Evolutionary conservation across 2,888 invertebrate genomes (phyloP), one percentile per base, ranked within the genome.

Genomic region (Luffia ferchaultella): DNA sequence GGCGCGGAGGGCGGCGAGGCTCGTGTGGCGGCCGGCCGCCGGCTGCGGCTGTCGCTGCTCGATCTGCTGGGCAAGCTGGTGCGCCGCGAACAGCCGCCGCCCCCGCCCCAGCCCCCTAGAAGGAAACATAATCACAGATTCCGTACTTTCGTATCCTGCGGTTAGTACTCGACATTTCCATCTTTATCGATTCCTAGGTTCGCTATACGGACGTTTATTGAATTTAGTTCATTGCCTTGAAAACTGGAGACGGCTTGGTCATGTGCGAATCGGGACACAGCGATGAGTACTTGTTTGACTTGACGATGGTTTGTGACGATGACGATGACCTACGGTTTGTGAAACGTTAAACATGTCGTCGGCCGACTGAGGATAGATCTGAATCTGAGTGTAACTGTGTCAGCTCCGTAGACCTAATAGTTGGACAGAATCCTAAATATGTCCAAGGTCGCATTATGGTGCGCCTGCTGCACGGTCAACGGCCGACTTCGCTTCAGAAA

Each of bases 1-100:
- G 92, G 91, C 58, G 91, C 90, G 52, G 91, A 90, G 86, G 91
- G 89, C 88, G 89, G 71, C 83, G 89, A 68, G 89, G 55, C 90
- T 86, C 90, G 91, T 87, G 59, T 88, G 88, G 57, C 90, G 86
- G 30, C 88, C 88, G 7, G 88, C 87, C 72, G 89, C 87, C 68
- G 90, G 85, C 85, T 90, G 62, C 85, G 90, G 61, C 88, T 89
- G 68, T 90, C 89, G 57, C 83, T 90, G 64, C 84, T 90, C 61
- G 86, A 87, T 55, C 85, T 88, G 62, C 80, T 89, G 59, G 87
- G 88, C 61, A 88, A 88, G 70, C 76, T 88, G 67, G 88, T 88
- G 65, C 73, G 86, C 60, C 73, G 85, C 67, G 70, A 80, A 69
- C 72, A 78, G 70, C 66, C 82, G 65, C 68, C 78, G 67, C 78